Conservation (phyloP, 1,140 invertebrate genomes). For the Leptonema lineaticorne region DNA sequence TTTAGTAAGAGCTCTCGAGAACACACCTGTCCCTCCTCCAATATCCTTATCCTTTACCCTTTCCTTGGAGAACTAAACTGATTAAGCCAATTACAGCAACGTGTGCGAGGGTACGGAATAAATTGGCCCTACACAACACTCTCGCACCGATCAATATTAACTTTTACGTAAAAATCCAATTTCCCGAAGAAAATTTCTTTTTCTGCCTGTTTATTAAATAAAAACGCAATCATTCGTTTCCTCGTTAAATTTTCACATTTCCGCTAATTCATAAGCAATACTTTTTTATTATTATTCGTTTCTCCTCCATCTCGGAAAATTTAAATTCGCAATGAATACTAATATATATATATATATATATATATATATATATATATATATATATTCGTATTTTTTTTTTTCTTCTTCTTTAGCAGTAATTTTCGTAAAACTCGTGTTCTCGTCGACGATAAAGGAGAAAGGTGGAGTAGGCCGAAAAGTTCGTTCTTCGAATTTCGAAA, state of each 20-base stretch:
- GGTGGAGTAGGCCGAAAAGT: neutral
- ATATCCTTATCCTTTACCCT: conserved; percentile 20
- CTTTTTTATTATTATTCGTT: neutral
- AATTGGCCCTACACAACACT: neutral
- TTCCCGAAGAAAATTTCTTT: too few species aligned
- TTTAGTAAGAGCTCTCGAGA: conserved; percentile 14
- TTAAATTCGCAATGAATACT: neutral
- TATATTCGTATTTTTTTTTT: neutral
- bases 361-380: neutral
- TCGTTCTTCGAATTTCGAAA: conserved; percentile 9
- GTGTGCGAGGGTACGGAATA: conserved; percentile 15
- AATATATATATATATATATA: neutral
- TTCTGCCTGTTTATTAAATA: too few species aligned
- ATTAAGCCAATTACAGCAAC: conserved; percentile 26
- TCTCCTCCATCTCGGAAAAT: too few species aligned
- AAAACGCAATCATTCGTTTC: too few species aligned
- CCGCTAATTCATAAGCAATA: neutral
- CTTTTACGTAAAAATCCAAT: conserved; percentile 1
- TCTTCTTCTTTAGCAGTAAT: too few species aligned
- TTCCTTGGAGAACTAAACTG: conserved; percentile 24
- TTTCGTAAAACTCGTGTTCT: too few species aligned
- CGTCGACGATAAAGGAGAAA: neutral
- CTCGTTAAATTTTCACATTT: neutral
- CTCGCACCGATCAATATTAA: neutral
- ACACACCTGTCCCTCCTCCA: conserved; percentile 26